phyloP scores from a whole-genome alignment of 2,113 vertebrate genomes.

The Ophiodon elongatus region DNA sequence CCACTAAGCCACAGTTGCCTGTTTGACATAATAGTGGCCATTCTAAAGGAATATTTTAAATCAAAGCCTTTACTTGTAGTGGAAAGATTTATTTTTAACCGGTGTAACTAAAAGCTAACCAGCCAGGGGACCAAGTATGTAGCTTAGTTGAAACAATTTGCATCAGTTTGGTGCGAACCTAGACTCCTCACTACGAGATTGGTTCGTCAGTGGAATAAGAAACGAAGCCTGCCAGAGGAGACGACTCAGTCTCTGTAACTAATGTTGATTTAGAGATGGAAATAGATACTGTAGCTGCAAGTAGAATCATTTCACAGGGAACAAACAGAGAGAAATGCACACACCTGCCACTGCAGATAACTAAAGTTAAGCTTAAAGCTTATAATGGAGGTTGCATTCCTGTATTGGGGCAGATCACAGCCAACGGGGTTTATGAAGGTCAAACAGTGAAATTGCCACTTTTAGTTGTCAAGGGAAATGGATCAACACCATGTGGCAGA shows the following conservation, averaged over 20 bases:
- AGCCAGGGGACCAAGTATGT: no score
- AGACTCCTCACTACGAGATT: no score
- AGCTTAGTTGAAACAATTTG: no score
- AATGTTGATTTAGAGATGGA: conserved; percentile 14
- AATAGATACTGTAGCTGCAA: conserved; percentile 34
- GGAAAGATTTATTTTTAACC: no score
- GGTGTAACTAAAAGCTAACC: no score
- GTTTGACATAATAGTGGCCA: conserved; percentile 33
- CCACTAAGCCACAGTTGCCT: no score
- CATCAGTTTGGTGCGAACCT: no score
- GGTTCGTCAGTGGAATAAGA: no score
- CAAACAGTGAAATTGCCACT: background rate
- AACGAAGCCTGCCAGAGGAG: no score
- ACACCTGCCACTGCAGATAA: conserved; percentile 15
- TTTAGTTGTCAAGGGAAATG: background rate
- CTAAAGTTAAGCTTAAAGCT: conserved; percentile 7
- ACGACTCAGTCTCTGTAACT: conserved; percentile 5
- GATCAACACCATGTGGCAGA: background rate
- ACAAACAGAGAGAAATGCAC: background rate
- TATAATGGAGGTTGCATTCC: conserved; percentile 24
- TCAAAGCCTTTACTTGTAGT: no score
- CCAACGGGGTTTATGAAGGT: background rate
- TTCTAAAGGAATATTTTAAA: conserved; percentile 37
- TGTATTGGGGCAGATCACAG: no score
- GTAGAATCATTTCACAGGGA: background rate